phyloP scores from a whole-genome alignment of 2,113 vertebrate genomes.

The Lampris megalopsis region DNA sequence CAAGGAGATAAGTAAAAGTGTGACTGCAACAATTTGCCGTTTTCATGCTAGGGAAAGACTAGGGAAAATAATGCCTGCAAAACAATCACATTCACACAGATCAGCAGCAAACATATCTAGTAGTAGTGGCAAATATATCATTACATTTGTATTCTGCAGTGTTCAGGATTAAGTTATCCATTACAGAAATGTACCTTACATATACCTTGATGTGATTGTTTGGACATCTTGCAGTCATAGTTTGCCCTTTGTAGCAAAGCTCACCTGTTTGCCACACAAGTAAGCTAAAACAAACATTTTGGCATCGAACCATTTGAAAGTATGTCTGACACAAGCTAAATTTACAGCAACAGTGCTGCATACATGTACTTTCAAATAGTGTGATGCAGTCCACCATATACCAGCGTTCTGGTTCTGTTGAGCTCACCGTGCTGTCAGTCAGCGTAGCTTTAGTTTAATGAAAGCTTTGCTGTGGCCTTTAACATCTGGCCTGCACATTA shows the following conservation, averaged over 20 bases:
- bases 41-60: constrained; percentile 38
- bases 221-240: background rate
- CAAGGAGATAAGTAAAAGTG: constrained; percentile 38
- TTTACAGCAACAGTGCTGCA: background rate
- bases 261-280: background rate
- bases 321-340: background rate
- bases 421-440: constrained; percentile 15
- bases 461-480: constrained; percentile 6
- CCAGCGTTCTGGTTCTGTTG: constrained; percentile 10
- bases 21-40: constrained; percentile 26
- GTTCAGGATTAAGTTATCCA: no score
- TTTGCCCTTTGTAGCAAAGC: background rate
- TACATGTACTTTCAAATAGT: no score
- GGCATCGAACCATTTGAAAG: background rate
- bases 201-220: background rate
- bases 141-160: no score
- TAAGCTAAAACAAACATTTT: background rate
- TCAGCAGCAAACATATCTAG: constrained; percentile 1
- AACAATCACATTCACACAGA: constrained; percentile 17
- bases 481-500: constrained; percentile 53
- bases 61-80: constrained; percentile 35
- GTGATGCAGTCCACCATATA: background rate
- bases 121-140: background rate
- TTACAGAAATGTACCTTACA: no score
- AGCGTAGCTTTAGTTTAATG: constrained; percentile 38